Conservation (phyloP, 2,113 vertebrate genomes). For the Pseudonaja textilis region DNA sequence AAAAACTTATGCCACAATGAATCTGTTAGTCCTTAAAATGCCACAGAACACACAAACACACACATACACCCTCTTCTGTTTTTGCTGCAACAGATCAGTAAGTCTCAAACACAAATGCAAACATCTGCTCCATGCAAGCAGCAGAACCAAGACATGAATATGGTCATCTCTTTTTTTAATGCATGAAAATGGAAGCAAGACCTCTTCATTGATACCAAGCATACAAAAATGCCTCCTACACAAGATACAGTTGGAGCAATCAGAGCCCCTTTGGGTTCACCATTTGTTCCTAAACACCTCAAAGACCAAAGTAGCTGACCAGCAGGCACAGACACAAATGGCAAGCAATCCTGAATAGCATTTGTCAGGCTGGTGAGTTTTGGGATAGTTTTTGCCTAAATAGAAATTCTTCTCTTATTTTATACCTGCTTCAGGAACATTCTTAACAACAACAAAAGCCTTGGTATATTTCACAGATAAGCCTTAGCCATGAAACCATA, state of each 20-base stretch:
- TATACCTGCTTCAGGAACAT: neutral
- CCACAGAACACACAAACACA: neutral
- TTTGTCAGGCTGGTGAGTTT: neutral
- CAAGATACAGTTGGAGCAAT: neutral
- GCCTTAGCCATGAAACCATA: too few species aligned
- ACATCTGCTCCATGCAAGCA: neutral
- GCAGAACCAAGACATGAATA: neutral
- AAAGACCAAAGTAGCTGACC: neutral
- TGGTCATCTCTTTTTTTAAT: neutral
- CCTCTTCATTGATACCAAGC: neutral
- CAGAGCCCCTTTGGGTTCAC: neutral
- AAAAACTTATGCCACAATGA: neutral
- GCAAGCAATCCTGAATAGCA: neutral
- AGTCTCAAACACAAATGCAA: slow-evolving; percentile 5
- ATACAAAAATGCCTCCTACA: neutral
- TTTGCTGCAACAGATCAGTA: neutral
- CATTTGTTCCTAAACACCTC: neutral
- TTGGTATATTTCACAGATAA: neutral
- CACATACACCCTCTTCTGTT: neutral
- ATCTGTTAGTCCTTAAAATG: neutral
- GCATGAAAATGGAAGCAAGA: neutral
- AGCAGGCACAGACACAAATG: neutral
- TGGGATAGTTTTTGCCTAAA: neutral
- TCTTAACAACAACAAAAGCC: neutral
- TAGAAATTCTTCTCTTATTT: neutral